Conservation (phyloP, 2,113 vertebrate genomes). For the Sebastes fasciatus region DNA sequence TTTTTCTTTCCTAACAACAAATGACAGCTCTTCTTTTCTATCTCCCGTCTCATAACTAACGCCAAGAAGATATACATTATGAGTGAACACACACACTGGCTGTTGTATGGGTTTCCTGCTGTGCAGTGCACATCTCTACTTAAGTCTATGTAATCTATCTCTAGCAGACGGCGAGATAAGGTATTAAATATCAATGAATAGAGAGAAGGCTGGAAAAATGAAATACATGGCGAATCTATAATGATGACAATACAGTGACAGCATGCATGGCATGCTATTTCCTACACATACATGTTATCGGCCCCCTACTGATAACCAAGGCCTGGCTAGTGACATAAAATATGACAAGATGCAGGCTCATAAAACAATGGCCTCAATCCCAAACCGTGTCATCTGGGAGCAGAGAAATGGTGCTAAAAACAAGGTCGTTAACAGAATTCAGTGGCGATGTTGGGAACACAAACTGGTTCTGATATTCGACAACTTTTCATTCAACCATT, state of each 20-base stretch:
- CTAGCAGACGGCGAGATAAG: constrained; percentile 25
- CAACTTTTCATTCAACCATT: constrained; percentile 17
- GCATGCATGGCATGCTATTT: neutral
- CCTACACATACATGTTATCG: constrained; percentile 22
- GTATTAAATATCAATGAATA: constrained; percentile 64
- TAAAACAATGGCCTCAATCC: neutral
- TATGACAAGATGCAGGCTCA: constrained; percentile 19
- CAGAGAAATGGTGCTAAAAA: constrained; percentile 3
- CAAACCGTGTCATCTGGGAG: neutral
- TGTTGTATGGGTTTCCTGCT: constrained; percentile 23
- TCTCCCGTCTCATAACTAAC: neutral
- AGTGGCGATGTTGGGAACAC: neutral
- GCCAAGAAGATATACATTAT: neutral
- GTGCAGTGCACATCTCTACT: constrained; percentile 6
- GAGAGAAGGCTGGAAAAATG: constrained; percentile 45
- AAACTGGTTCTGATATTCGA: neutral
- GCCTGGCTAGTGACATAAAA: constrained; percentile 5
- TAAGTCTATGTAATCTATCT: constrained; percentile 52
- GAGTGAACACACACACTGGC: neutral
- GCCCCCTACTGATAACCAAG: neutral
- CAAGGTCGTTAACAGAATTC: neutral
- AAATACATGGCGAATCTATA: constrained; percentile 3
- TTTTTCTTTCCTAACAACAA: neutral
- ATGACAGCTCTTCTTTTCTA: neutral
- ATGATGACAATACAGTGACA: constrained; percentile 16